These are phyloP conservation scores for Marronus borbonicus DNA, from an alignment of 2,888 invertebrate species.

Conservation along the genomic window DNA sequence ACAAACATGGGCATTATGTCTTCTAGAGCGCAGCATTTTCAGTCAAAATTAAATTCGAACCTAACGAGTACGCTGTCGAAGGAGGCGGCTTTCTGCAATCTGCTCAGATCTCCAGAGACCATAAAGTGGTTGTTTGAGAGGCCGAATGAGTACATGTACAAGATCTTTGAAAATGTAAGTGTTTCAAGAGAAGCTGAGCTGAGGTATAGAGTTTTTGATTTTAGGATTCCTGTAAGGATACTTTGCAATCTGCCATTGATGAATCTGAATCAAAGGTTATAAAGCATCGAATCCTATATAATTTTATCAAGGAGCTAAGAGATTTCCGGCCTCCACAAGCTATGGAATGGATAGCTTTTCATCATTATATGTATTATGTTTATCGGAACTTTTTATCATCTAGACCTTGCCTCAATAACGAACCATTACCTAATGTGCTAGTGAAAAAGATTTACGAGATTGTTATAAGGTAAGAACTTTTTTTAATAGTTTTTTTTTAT, in stretches of 20 bases:
- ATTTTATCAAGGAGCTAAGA: constrained; percentile 56
- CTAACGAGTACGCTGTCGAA: constrained; percentile 31
- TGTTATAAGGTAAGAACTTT: constrained; percentile 60
- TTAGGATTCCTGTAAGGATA: constrained; percentile 51
- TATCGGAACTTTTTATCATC: constrained; percentile 65
- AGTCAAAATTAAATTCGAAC: constrained; percentile 48
- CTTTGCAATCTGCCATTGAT: constrained; percentile 42
- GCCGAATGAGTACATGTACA: constrained; percentile 51
- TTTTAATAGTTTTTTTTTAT: constrained; percentile 10
- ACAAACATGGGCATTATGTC: constrained; percentile 57
- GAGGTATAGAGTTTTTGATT: not conserved
- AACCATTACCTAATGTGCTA: constrained; percentile 62
- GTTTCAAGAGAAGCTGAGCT: not conserved
- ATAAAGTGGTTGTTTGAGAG: constrained; percentile 50
- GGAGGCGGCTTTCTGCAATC: constrained; percentile 49
- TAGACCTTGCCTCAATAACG: constrained; percentile 62
- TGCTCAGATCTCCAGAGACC: constrained; percentile 50
- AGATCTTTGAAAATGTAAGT: constrained; percentile 52
- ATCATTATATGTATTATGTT: constrained; percentile 66
- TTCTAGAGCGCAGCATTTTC: constrained; percentile 52
- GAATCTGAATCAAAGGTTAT: constrained; percentile 49
- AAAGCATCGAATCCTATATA: constrained; percentile 53
- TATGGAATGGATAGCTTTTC: constrained; percentile 64
- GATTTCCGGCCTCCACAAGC: constrained; percentile 56
- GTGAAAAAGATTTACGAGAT: constrained; percentile 64